A percentile compares a stretch with the other conserved stretches of the same genome.
These are phyloP conservation scores for Empidonax alnorum DNA, from an alignment of 2,113 vertebrate genomes.

Conservation along the genomic window DNA sequence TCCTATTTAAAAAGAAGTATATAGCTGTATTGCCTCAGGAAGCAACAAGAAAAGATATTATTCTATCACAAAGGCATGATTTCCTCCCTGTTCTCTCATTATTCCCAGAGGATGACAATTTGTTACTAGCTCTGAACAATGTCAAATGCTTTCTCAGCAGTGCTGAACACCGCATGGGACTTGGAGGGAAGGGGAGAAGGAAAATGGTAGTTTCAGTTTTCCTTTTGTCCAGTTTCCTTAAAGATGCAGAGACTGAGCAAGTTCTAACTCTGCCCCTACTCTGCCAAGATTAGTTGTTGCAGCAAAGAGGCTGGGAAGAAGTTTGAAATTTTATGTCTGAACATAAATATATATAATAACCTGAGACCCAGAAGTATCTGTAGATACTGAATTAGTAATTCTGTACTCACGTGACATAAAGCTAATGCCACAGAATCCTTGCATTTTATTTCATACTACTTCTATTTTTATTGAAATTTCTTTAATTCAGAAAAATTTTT, in stretches of 20 bases:
- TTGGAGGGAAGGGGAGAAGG: neutral
- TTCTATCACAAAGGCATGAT: neutral
- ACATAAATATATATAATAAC: neutral
- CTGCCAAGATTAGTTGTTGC: neutral
- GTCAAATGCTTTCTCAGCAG: conserved; percentile 28
- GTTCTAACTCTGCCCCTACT: neutral
- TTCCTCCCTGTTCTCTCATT: conserved; percentile 7
- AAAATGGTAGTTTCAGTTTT: neutral
- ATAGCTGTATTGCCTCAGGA: neutral
- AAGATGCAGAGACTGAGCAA: neutral
- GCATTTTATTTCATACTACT: neutral
- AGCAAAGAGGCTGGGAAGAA: neutral
- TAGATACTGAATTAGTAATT: neutral
- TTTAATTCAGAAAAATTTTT: neutral
- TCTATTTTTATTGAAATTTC: neutral
- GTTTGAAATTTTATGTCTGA: neutral
- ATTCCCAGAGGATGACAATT: conserved; percentile 5
- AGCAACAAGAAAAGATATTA: neutral
- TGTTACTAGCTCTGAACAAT: neutral
- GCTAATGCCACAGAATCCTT: neutral
- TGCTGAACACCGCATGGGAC: neutral
- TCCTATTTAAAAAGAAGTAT: neutral
- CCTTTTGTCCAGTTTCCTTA: neutral
- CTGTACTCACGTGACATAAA: neutral
- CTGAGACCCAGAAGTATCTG: neutral